Evolutionary conservation across 2,113 vertebrate genomes (phyloP), one percentile per base, ranked within the genome.

Genomic region (Lanius ludovicianus): DNA sequence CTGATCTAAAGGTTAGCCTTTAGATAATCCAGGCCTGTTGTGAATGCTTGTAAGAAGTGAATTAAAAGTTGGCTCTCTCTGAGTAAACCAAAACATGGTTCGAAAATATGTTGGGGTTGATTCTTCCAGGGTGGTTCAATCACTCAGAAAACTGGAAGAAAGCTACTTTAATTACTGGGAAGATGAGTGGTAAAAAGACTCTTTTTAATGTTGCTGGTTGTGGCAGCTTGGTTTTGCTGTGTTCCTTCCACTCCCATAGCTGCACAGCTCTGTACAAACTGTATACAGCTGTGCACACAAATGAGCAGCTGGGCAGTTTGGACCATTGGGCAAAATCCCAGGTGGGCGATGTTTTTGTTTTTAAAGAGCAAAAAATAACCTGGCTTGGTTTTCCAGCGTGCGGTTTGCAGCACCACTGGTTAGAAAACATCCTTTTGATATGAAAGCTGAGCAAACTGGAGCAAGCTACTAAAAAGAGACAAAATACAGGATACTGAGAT

Each of bases 281-380:
- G 27, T 25, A 6, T 63, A 53, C 92, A 95, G 86, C 86, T 92
- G 76, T 89, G 56, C 80, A 71, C 86, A 93, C 65, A 84, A 59
- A 79, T 13, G 39, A 88, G 22, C 75, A 95, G 79, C 79, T 94
- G 83, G 79, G 84, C 69, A 89, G 88, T 55, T 90, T 33, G 90
- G 65, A 90, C 92, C 80, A 90, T 10, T 55, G 79, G 76, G 60
- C 60, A 87, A 57, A 87, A 75, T 73, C 76, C 49, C 44, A 84
- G 44, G 11, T 94, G 75, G 65, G 65, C 39, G 41, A 30, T 76
- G 49, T 11, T 65, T 55, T 78, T 89, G n/a, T 75, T 89, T 96
- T 85, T 20, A 13, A 80, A 68, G 56, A 92, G 96, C 64, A 69
- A 68, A 96, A 97, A 90, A 87, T 86, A 93, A 82, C 76, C 71